These are phyloP conservation scores for Sylvia borin DNA, from an alignment of 2,797 vertebrate genomes.

Conservation along the genomic window DNA sequence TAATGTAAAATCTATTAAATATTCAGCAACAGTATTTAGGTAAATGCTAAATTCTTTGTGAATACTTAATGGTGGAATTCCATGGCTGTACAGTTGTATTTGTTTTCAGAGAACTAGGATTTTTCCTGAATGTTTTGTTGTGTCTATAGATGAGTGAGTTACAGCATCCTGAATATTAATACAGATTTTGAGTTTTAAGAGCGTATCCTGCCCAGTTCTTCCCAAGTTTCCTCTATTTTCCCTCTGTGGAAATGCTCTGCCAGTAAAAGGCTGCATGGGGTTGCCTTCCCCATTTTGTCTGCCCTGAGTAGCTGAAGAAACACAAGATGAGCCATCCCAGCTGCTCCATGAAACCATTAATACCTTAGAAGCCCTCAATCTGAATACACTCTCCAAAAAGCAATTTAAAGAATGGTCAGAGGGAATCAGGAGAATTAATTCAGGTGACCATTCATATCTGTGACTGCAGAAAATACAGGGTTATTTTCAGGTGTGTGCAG, in stretches of 20 bases:
- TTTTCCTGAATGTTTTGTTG: background rate
- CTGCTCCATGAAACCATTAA: background rate
- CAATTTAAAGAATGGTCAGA: background rate
- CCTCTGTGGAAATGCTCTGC: background rate
- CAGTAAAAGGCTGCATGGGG: background rate
- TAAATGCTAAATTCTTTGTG: background rate
- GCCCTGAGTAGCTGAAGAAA: background rate
- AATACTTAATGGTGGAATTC: background rate
- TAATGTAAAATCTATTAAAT: background rate
- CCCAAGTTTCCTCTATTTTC: background rate
- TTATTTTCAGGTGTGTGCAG: background rate
- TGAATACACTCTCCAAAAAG: background rate
- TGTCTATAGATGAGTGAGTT: background rate
- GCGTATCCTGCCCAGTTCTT: background rate
- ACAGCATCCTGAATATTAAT: background rate
- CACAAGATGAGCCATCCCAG: background rate
- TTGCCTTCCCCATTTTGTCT: background rate
- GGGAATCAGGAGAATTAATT: background rate
- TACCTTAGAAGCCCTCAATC: background rate
- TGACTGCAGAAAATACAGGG: background rate
- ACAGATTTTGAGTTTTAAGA: background rate
- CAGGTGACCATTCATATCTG: background rate
- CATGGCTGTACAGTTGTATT: background rate
- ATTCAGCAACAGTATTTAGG: background rate
- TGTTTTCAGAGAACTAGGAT: background rate